Percentiles rank a stretch among this genome's conserved stretches.
phyloP scores from a whole-genome alignment of 2,797 vertebrate genomes.

The Cuniculus paca region DNA sequence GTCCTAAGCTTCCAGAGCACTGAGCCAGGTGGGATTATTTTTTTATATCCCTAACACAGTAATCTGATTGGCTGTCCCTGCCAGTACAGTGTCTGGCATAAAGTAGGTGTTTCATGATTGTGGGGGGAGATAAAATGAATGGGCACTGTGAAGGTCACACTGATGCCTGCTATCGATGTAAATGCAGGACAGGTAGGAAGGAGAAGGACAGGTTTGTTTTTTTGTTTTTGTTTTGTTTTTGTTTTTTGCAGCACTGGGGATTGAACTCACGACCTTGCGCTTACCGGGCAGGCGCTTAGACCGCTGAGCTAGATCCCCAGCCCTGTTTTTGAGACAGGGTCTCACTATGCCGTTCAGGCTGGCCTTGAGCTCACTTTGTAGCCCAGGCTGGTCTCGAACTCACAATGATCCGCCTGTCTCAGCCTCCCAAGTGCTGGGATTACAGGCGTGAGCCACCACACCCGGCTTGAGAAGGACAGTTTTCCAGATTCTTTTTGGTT shows the following conservation, averaged over 20 bases:
- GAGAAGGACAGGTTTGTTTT: background rate
- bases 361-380: too few relatives aligned
- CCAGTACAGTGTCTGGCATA: background rate
- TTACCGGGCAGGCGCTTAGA: too few relatives aligned
- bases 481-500: background rate
- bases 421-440: too few relatives aligned
- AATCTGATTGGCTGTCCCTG: background rate
- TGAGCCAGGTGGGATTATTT: background rate
- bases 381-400: too few relatives aligned
- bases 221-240: background rate
- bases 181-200: background rate
- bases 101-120: background rate
- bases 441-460: too few relatives aligned
- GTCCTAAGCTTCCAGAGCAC: background rate
- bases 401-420: too few relatives aligned
- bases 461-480: too few relatives aligned
- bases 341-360: too few relatives aligned
- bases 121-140: background rate
- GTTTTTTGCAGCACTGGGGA: background rate
- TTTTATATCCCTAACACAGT: background rate
- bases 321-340: too few relatives aligned
- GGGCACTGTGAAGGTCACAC: background rate
- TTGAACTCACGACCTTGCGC: background rate
- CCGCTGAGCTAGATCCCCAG: too few relatives aligned
- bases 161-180: background rate